phyloP scores from a whole-genome alignment of 2,797 vertebrate genomes.

The Pantherophis alleghaniensis region DNA sequence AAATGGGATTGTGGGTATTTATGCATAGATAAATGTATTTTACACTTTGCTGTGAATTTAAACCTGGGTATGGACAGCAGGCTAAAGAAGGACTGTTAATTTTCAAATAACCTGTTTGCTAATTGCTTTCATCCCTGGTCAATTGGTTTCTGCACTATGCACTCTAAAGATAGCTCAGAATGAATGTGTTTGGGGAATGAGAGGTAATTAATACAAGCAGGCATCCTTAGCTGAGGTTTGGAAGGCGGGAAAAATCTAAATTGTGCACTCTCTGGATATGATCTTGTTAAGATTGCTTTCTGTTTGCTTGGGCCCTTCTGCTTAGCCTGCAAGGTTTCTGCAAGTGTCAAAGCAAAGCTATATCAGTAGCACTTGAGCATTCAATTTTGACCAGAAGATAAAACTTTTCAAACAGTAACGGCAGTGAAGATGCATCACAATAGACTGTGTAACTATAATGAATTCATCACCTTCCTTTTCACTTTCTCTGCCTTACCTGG shows the following conservation, averaged over 20 bases:
- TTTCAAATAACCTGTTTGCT: constrained; percentile 76
- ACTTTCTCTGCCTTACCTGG: constrained; percentile 57
- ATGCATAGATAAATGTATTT: neutral
- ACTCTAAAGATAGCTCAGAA: constrained; percentile 73
- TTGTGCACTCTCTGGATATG: constrained; percentile 54
- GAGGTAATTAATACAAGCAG: constrained; percentile 79
- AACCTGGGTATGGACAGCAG: constrained; percentile 54
- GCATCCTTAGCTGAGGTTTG: constrained; percentile 75
- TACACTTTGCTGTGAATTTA: neutral
- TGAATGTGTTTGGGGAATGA: constrained; percentile 63
- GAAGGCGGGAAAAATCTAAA: constrained; percentile 55
- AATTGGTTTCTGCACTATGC: constrained; percentile 68
- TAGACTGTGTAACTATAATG: neutral
- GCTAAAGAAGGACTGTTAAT: constrained; percentile 68
- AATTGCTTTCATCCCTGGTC: constrained; percentile 79
- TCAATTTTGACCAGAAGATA: constrained; percentile 70
- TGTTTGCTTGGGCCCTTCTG: constrained; percentile 41
- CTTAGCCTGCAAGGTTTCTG: constrained; percentile 52
- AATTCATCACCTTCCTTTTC: constrained; percentile 52
- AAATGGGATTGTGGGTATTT: neutral
- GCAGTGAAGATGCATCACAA: constrained; percentile 35
- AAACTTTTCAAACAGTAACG: constrained; percentile 62
- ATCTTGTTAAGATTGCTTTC: constrained; percentile 17
- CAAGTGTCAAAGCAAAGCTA: constrained; percentile 73
- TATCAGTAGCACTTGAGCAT: constrained; percentile 78